Evolutionary conservation across 2,888 invertebrate genomes (phyloP), one percentile per base, ranked within the genome.

Genomic region (Agriopis leucophaearia): DNA sequence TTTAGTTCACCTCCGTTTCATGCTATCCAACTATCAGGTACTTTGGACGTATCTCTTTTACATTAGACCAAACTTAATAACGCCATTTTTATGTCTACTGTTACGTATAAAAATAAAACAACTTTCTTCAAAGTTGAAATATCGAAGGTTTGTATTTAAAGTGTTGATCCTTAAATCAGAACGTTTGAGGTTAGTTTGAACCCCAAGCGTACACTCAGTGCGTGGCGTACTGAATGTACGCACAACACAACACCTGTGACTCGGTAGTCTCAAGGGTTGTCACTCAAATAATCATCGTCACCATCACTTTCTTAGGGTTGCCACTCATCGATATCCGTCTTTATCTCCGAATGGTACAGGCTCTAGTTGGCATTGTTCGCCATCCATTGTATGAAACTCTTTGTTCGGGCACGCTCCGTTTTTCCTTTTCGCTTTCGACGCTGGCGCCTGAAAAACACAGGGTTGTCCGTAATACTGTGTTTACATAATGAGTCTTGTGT

Each of bases 361-460:
- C 84, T 88, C 88, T 89, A 90, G 91, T 90, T 90, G 88, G 88
- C 88, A 91, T 92, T 93, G 93, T 94, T 91, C 90, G 83, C 80
- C 74, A 80, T 83, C 89, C 84, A 92, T 92, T 92, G 92, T 92
- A 81, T 79, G 74, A 80, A 74, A 71, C 81, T 87, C 90, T 89
- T 94, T 93, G 92, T 93, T 88, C 86, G 77, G 87, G 87, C 92
- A 93, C 92, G 92, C 89, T 87, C 88, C 88, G 88, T 83, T 92
- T 91, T 90, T 88, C 88, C 87, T 88, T 89, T 90, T 87, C 88
- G 85, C 86, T 87, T 87, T 86, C 84, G 82, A 84, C 87, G 83
- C 81, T 84, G 83, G 80, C 81, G 79, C 78, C 87, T 88, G 84
- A 85, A 84, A 75, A 75, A 74, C 75, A 75, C 70, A 74, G 76